Conservation (phyloP, 1,140 invertebrate genomes). For the Bombus superbus region DNA sequence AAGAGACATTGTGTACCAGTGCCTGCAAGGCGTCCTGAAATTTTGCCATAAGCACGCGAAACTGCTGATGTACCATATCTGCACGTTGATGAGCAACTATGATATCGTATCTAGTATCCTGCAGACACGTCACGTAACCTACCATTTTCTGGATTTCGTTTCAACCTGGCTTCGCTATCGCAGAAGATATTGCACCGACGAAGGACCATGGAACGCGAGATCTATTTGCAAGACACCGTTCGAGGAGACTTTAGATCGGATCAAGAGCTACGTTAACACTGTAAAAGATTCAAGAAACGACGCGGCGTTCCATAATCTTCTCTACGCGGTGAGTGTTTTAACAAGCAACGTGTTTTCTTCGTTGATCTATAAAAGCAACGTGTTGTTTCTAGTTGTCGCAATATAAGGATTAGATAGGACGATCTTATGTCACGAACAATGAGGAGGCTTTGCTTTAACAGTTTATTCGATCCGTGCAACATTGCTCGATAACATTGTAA, state of each 20-base stretch:
- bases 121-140: not conserved
- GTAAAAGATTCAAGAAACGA: not conserved
- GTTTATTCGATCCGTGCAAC: conserved; percentile 55
- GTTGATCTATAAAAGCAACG: too few relatives aligned
- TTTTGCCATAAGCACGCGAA: conserved; percentile 42
- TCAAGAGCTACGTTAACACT: conserved; percentile 26
- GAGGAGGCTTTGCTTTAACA: conserved; percentile 35
- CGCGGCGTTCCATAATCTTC: conserved; percentile 8
- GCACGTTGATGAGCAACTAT: conserved; percentile 46
- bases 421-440: not conserved
- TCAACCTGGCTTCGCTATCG: conserved; percentile 46
- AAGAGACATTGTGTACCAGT: conserved; percentile 41
- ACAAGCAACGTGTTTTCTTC: rapidly evolving
- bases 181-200: conserved; percentile 28
- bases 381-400: conserved; percentile 20
- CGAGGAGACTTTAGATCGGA: conserved; percentile 33
- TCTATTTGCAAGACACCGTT: conserved; percentile 40
- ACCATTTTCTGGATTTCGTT: conserved; percentile 49
- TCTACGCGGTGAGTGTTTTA: conserved; percentile 32
- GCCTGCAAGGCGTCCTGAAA: conserved; percentile 34
- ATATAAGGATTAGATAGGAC: not conserved
- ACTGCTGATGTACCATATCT: conserved; percentile 42
- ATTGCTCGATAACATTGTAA: conserved; percentile 54
- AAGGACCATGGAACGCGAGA: conserved; percentile 21
- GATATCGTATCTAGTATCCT: conserved; percentile 12